Percentiles rank a stretch among this genome's conserved stretches.
Evolutionary conservation across 2,797 vertebrate genomes (phyloP).

Genomic region (Somateria mollissima): DNA sequence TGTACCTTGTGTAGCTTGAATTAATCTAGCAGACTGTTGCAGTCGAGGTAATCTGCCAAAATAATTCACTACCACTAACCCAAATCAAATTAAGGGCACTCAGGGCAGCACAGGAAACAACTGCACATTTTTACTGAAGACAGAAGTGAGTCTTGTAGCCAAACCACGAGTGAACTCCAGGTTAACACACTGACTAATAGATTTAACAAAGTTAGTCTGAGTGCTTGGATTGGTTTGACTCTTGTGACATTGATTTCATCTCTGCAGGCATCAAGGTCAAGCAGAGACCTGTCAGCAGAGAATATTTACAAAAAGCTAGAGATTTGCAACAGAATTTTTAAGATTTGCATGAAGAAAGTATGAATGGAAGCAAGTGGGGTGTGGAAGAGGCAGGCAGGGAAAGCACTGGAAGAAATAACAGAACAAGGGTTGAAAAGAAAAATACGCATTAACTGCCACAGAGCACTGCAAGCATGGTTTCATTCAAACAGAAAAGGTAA

Average conservation of each 20-base stretch:
- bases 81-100: background rate
- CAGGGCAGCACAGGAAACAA: background rate
- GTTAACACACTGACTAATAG: background rate
- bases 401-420: background rate
- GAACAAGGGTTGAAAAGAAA: background rate
- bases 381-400: background rate
- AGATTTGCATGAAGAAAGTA: background rate
- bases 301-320: background rate
- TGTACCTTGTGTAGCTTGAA: background rate
- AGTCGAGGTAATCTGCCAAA: background rate
- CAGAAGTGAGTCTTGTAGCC: background rate
- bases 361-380: background rate
- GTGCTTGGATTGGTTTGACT: background rate
- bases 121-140: background rate
- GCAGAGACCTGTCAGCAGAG: background rate
- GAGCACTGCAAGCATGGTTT: background rate
- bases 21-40: background rate
- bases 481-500: background rate
- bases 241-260: background rate
- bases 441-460: background rate
- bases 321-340: background rate
- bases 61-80: background rate
- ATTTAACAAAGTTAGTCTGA: background rate
- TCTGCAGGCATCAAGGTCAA: background rate
- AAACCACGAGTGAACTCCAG: background rate